Evolutionary conservation across 2,888 invertebrate genomes (phyloP).

Genomic region (Pinctada fucata): DNA sequence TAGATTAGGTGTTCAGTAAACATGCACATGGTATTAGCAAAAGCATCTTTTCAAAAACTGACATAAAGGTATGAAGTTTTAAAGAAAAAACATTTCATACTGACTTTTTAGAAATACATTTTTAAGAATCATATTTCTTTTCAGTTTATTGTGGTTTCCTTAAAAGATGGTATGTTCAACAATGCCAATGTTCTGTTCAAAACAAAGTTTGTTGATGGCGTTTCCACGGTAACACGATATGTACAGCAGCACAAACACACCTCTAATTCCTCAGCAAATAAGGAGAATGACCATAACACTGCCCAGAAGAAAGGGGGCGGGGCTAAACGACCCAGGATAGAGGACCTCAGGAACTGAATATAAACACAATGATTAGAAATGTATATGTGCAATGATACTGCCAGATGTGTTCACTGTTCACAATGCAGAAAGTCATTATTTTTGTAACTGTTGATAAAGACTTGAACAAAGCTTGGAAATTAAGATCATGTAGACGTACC

Average conservation of each 20-base stretch:
- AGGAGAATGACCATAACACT: slow-evolving; percentile 51
- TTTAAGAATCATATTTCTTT: slow-evolving; percentile 55
- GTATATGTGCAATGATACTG: no score
- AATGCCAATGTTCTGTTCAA: slow-evolving; percentile 98
- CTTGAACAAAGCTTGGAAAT: no score
- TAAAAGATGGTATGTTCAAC: slow-evolving; percentile 99
- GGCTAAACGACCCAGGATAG: slow-evolving; percentile 48
- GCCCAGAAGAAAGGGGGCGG: slow-evolving; percentile 49
- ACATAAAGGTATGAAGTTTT: not conserved
- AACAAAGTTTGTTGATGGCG: slow-evolving; percentile 95
- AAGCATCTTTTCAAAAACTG: no score
- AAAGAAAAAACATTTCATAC: not conserved
- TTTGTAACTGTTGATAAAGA: no score
- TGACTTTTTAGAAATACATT: not conserved
- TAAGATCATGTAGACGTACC: no score
- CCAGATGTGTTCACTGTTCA: no score
- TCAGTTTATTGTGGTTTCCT: slow-evolving; percentile 97
- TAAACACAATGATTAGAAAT: no score
- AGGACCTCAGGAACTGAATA: slow-evolving; percentile 11
- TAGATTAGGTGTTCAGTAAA: no score
- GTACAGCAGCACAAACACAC: slow-evolving; percentile 59
- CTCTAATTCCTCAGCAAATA: slow-evolving; percentile 34
- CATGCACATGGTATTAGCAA: no score
- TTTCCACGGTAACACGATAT: slow-evolving; percentile 86
- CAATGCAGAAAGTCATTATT: no score